Percentiles rank a stretch among this genome's conserved stretches.
phyloP scores from a whole-genome alignment of 2,888 invertebrate species.

The Cheiracanthium punctorium region DNA sequence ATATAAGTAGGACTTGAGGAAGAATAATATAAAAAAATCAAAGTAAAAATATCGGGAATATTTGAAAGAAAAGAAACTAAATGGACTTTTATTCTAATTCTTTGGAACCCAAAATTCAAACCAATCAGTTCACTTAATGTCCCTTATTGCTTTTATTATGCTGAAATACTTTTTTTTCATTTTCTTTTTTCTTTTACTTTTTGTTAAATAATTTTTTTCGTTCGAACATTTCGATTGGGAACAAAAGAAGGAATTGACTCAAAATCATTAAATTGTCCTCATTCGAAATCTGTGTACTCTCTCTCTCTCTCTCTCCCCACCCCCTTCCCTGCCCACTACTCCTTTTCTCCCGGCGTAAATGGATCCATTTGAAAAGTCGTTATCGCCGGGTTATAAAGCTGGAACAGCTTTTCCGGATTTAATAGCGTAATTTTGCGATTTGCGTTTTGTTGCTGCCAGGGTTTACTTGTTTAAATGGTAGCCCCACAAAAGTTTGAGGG shows the following conservation, averaged over 20 bases:
- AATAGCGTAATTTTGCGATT: constrained; percentile 69
- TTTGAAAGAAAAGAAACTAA: constrained; percentile 53
- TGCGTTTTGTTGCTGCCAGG: constrained; percentile 66
- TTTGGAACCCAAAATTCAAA: constrained; percentile 65
- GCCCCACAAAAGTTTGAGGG: constrained; percentile 1
- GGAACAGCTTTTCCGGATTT: constrained; percentile 67
- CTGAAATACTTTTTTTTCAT: constrained; percentile 7
- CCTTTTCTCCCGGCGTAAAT: constrained; percentile 36
- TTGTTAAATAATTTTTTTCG: constrained; percentile 30
- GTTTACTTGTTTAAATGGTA: constrained; percentile 66
- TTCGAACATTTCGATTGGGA: constrained; percentile 12
- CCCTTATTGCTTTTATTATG: constrained; percentile 66
- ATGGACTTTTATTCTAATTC: constrained; percentile 67
- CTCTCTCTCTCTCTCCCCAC: neutral
- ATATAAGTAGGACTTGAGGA: constrained; percentile 23
- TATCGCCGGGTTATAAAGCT: constrained; percentile 62
- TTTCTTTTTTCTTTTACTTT: constrained; percentile 21
- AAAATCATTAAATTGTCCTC: constrained; percentile 69
- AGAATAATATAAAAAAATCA: neutral
- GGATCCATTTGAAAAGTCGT: constrained; percentile 67
- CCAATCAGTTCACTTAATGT: constrained; percentile 67
- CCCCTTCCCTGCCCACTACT: neutral
- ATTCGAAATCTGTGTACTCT: constrained; percentile 31
- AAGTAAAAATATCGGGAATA: constrained; percentile 22
- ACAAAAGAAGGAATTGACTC: constrained; percentile 64